These are phyloP conservation scores for Agrochola lota DNA, from an alignment of 2,888 invertebrate genomes.

Conservation along the genomic window DNA sequence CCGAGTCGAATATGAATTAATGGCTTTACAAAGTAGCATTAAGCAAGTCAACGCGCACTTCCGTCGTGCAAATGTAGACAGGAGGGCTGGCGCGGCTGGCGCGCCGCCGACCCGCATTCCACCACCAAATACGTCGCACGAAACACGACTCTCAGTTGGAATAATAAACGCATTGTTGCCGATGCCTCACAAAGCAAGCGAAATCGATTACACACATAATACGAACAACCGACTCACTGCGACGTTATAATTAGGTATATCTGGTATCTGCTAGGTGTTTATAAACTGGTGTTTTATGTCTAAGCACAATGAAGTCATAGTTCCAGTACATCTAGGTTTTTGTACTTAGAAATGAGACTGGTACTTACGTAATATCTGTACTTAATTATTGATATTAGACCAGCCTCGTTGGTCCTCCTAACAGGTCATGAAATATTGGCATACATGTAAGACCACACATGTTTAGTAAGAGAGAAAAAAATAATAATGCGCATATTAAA, in stretches of 20 bases:
- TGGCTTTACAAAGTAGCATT: slow-evolving; percentile 71
- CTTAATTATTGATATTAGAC: not conserved
- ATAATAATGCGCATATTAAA: too few species aligned
- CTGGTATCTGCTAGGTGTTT: slow-evolving; percentile 39
- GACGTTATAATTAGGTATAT: slow-evolving; percentile 39
- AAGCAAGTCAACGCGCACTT: slow-evolving; percentile 75
- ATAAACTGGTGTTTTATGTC: slow-evolving; percentile 13
- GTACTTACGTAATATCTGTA: not conserved
- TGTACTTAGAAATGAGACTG: not conserved
- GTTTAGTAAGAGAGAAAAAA: not conserved
- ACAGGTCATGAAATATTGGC: not conserved
- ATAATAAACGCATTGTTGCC: slow-evolving; percentile 82
- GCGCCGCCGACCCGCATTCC: slow-evolving; percentile 81
- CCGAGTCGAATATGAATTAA: slow-evolving; percentile 81
- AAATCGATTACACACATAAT: slow-evolving; percentile 72
- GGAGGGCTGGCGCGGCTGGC: slow-evolving; percentile 74
- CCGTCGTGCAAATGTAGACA: slow-evolving; percentile 73
- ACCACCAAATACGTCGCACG: slow-evolving; percentile 83
- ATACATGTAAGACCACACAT: not conserved
- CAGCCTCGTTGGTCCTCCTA: not conserved
- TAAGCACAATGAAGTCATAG: slow-evolving; percentile 27
- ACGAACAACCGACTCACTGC: slow-evolving; percentile 45
- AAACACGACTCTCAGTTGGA: slow-evolving; percentile 79
- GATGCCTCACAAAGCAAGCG: slow-evolving; percentile 68
- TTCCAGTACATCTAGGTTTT: slow-evolving; percentile 16